Percentiles rank a stretch among this genome's conserved stretches.
phyloP scores from a whole-genome alignment of 2,113 vertebrate species.

The Noturus placidus region DNA sequence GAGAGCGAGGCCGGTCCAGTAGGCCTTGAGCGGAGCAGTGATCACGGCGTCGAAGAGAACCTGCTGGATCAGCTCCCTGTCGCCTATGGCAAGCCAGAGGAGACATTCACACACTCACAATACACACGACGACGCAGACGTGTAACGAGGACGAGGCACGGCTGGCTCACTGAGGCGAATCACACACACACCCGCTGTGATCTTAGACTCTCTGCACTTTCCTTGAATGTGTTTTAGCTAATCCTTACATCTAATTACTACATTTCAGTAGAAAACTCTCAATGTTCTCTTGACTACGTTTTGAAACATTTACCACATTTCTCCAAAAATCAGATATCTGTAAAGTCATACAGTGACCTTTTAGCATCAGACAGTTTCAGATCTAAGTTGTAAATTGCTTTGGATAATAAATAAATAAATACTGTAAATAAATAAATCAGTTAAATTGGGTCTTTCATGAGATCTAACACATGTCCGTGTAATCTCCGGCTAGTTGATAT shows the following conservation, averaged over 20 bases:
- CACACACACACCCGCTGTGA: not conserved
- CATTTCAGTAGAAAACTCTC: not conserved
- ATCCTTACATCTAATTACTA: not conserved
- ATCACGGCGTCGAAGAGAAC: constrained; percentile 96
- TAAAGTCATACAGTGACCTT: too few species aligned
- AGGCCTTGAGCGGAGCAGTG: constrained; percentile 92
- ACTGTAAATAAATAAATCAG: too few species aligned
- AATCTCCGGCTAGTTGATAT: not conserved
- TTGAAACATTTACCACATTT: not conserved
- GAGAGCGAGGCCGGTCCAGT: constrained; percentile 93
- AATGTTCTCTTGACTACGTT: not conserved
- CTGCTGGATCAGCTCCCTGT: constrained; percentile 96
- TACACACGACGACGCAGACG: not conserved
- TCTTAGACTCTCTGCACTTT: not conserved
- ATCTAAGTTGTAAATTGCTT: too few species aligned
- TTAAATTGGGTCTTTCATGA: too few species aligned
- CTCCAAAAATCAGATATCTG: too few species aligned
- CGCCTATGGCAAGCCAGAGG: constrained; percentile 76
- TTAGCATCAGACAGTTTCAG: too few species aligned
- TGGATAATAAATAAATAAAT: too few species aligned
- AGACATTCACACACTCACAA: constrained; percentile 31
- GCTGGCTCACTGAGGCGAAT: not conserved
- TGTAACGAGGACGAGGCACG: constrained; percentile 3
- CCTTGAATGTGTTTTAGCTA: not conserved
- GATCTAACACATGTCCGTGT: too few species aligned